These are phyloP conservation scores for Brachyptera putata DNA, from an alignment of 2,888 invertebrate genomes.

Conservation along the genomic window DNA sequence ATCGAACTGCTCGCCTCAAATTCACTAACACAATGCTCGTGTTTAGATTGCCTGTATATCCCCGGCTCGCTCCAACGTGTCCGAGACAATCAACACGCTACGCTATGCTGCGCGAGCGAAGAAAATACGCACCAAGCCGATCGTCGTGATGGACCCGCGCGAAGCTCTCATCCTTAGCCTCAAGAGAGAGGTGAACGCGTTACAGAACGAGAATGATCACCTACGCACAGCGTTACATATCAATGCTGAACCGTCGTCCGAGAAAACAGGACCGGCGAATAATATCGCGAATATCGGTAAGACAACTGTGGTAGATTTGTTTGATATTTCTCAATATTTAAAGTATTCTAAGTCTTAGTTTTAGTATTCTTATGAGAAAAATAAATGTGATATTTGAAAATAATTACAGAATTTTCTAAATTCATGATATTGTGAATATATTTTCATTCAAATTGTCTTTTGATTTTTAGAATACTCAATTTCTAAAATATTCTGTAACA, in stretches of 20 bases:
- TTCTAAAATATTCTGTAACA: too few species aligned
- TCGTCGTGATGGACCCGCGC: conserved; percentile 91
- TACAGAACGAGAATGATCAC: conserved; percentile 86
- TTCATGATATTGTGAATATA: too few species aligned
- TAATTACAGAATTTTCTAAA: too few species aligned
- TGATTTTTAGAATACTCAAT: too few species aligned
- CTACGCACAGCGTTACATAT: conserved; percentile 69
- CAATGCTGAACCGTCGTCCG: conserved; percentile 46
- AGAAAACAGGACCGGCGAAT: conserved; percentile 36
- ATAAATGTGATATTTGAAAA: too few species aligned
- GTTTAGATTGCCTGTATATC: conserved; percentile 90
- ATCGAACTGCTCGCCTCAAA: too few species aligned
- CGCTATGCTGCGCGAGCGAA: conserved; percentile 90
- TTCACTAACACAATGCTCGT: too few species aligned
- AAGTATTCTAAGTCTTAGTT: too few species aligned
- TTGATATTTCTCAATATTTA: not conserved
- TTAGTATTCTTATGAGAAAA: too few species aligned
- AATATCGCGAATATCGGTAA: conserved; percentile 24
- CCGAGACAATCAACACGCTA: conserved; percentile 86
- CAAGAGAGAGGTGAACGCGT: conserved; percentile 78
- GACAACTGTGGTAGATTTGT: not conserved
- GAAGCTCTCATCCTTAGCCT: conserved; percentile 86
- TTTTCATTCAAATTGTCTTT: too few species aligned
- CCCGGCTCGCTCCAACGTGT: conserved; percentile 77
- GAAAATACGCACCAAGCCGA: conserved; percentile 87